phyloP scores from a whole-genome alignment of 1,140 invertebrate species.

The Potamilus streckersoni region DNA sequence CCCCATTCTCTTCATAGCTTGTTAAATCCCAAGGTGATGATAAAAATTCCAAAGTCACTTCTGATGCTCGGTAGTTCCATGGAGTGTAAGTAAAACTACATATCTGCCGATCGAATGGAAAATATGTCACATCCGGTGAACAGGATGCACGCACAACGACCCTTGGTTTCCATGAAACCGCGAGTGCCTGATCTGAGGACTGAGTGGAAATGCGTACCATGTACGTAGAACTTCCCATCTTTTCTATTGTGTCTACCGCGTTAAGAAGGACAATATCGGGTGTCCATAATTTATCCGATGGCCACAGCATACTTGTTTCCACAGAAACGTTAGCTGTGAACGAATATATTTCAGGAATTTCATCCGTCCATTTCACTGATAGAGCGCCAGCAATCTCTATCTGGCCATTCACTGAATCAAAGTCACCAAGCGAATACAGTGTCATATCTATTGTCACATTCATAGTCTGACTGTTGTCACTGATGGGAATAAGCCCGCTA shows the following conservation, averaged over 20 bases:
- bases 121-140: slow-evolving; percentile 25
- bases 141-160: slow-evolving; percentile 9
- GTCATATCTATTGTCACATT: not conserved
- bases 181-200: not conserved
- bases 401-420: slow-evolving; percentile 16
- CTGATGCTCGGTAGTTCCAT: slow-evolving; percentile 5
- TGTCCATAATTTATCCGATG: slow-evolving; percentile 13
- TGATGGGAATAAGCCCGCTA: too few species aligned
- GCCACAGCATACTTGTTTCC: not conserved
- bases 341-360: not conserved
- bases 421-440: slow-evolving; percentile 15
- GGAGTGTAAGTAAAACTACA: slow-evolving; percentile 10
- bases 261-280: slow-evolving; percentile 23
- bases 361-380: slow-evolving; percentile 14
- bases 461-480: not conserved
- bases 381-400: slow-evolving; percentile 18
- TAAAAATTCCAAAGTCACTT: slow-evolving; percentile 3
- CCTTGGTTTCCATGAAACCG: slow-evolving; percentile 17
- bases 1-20: too few species aligned
- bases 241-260: slow-evolving; percentile 10
- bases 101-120: slow-evolving; percentile 22
- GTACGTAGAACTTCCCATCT: slow-evolving; percentile 14
- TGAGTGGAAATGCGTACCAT: slow-evolving; percentile 1
- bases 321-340: not conserved
- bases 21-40: slow-evolving; percentile 13